These are phyloP conservation scores for Characodon lateralis DNA, from an alignment of 2,797 vertebrate species.

Conservation along the genomic window DNA sequence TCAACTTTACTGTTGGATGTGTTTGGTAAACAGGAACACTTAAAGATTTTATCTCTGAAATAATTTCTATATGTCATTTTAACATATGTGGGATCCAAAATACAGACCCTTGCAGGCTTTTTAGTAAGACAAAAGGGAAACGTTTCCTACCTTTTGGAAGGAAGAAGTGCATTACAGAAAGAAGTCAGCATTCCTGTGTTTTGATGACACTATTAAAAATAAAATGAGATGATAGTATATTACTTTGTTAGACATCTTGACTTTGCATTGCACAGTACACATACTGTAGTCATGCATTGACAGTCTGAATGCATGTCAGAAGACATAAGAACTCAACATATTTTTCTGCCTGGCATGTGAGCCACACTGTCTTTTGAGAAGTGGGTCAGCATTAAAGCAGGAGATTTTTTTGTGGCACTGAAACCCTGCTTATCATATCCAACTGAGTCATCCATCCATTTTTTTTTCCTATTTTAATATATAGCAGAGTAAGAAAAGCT, in stretches of 20 bases:
- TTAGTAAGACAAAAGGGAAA: not conserved
- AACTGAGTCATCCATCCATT: not conserved
- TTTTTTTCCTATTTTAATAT: not conserved
- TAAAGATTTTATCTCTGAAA: too few relatives aligned
- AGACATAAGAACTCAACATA: not conserved
- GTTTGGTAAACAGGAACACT: not conserved
- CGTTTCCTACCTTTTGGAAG: not conserved
- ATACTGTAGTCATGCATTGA: not conserved
- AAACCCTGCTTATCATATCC: not conserved
- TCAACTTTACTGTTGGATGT: not conserved
- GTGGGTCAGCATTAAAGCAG: constrained; percentile 5
- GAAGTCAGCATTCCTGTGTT: not conserved
- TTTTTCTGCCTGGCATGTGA: not conserved
- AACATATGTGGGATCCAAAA: not conserved
- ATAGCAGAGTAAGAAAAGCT: not conserved
- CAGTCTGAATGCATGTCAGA: constrained; percentile 32
- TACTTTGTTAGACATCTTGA: constrained; percentile 2
- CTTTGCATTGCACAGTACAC: constrained; percentile 5
- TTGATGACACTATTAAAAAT: not conserved
- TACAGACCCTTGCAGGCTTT: not conserved
- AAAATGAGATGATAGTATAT: not conserved
- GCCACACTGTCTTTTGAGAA: constrained; percentile 3
- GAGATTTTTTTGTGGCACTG: not conserved
- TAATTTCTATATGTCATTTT: too few relatives aligned
- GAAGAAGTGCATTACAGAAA: not conserved